These are phyloP conservation scores for Cryptoblepharus egeriae DNA, from an alignment of 2,797 vertebrate genomes.

Conservation along the genomic window DNA sequence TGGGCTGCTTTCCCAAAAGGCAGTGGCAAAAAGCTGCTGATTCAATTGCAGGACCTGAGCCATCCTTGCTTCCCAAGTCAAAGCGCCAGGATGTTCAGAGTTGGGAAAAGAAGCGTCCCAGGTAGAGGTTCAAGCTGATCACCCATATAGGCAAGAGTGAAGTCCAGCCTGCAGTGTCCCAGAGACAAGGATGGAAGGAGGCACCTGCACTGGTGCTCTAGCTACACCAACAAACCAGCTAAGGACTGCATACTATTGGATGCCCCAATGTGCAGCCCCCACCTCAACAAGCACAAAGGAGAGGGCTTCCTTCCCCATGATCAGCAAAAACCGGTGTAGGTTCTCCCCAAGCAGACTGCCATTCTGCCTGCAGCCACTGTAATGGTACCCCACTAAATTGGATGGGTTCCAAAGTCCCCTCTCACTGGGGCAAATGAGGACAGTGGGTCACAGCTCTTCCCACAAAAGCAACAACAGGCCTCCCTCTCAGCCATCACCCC, in stretches of 20 bases:
- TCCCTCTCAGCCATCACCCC: slow-evolving; percentile 1
- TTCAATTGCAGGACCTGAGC: neutral
- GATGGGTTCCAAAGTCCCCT: slow-evolving; percentile 13
- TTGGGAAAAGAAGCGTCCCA: neutral
- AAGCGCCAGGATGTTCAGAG: neutral
- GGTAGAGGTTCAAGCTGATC: neutral
- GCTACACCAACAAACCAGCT: fast-evolving
- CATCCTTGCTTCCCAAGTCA: neutral
- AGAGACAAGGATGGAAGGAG: neutral
- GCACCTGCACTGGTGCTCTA: neutral
- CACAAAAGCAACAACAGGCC: neutral
- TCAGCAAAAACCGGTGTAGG: neutral
- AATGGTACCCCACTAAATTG: neutral
- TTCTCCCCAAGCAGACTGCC: neutral
- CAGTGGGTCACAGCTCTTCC: neutral
- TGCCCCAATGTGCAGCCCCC: neutral
- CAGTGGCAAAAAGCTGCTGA: neutral
- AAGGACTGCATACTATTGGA: neutral
- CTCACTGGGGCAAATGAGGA: neutral
- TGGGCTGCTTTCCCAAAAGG: neutral
- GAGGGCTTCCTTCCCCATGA: fast-evolving
- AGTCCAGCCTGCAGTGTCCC: neutral
- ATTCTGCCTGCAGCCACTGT: neutral
- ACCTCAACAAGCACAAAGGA: too few species aligned
- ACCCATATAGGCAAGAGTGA: fast-evolving